These are phyloP conservation scores for Dinocampus coccinellae DNA, from an alignment of 2,888 invertebrate genomes.

Conservation along the genomic window DNA sequence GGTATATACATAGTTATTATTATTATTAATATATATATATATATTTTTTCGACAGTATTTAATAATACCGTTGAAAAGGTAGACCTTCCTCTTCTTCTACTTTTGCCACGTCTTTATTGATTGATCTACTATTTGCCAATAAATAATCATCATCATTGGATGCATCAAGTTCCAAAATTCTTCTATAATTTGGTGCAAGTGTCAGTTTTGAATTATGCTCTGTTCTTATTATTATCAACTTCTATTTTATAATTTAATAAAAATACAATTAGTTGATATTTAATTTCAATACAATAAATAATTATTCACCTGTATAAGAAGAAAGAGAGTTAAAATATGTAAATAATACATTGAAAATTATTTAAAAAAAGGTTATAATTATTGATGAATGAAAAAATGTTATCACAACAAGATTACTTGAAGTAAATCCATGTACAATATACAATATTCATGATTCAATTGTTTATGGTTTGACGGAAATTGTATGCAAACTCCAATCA, in stretches of 20 bases:
- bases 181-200: conserved; percentile 35
- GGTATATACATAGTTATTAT: too few species aligned
- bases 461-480: conserved; percentile 39
- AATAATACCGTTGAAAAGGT: conserved; percentile 1
- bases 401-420: conserved; percentile 7
- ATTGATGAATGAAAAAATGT: conserved; percentile 4
- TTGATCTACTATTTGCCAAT: background rate
- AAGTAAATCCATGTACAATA: conserved; percentile 6
- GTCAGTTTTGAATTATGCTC: conserved; percentile 14
- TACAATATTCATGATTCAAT: conserved; percentile 4
- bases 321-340: background rate
- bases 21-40: too few species aligned
- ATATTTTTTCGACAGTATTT: too few species aligned
- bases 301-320: conserved; percentile 16
- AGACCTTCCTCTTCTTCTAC: background rate
- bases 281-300: background rate
- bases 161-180: conserved; percentile 37
- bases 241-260: conserved; percentile 8
- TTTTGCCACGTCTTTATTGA: conserved; percentile 4
- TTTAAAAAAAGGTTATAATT: conserved; percentile 22
- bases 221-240: background rate
- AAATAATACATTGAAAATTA: conserved; percentile 26
- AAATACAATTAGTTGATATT: background rate
- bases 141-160: background rate
- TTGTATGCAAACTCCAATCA: conserved; percentile 25